phyloP scores from a whole-genome alignment of 2,797 vertebrate genomes.

The Mormyrus hasselquistii region DNA sequence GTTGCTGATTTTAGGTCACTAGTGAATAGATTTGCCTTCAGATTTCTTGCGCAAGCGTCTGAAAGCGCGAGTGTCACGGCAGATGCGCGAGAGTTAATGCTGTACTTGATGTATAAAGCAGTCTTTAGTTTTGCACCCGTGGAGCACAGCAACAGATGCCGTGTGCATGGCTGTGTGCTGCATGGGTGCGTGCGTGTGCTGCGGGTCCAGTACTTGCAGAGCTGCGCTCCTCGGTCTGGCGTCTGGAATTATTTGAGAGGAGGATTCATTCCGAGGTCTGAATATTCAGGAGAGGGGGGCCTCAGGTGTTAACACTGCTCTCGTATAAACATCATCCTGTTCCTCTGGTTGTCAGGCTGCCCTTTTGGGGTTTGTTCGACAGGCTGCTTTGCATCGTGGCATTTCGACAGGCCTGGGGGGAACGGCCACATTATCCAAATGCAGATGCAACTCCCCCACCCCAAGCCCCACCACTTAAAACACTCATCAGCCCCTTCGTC shows the following conservation, averaged over 20 bases:
- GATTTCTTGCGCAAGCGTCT: neutral
- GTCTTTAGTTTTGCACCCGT: neutral
- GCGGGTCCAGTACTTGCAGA: neutral
- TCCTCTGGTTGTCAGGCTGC: neutral
- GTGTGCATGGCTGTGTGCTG: neutral
- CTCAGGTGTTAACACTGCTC: neutral
- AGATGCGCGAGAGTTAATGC: neutral
- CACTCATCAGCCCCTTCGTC: neutral
- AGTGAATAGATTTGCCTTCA: neutral
- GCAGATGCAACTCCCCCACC: neutral
- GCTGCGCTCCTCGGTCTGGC: neutral
- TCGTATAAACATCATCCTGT: neutral
- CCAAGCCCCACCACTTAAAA: neutral
- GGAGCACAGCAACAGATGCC: neutral
- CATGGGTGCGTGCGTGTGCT: neutral
- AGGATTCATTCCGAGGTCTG: neutral
- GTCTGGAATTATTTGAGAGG: neutral
- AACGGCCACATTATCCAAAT: neutral
- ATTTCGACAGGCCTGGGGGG: neutral
- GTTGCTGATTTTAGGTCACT: neutral
- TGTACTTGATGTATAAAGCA: neutral
- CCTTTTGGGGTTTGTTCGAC: neutral
- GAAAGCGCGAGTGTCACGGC: neutral
- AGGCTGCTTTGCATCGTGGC: neutral
- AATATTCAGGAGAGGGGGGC: neutral